A percentile compares a stretch with the other conserved stretches of the same genome.
Evolutionary conservation across 1,140 invertebrate genomes (phyloP).

Genomic region (Bactericera cockerelli): DNA sequence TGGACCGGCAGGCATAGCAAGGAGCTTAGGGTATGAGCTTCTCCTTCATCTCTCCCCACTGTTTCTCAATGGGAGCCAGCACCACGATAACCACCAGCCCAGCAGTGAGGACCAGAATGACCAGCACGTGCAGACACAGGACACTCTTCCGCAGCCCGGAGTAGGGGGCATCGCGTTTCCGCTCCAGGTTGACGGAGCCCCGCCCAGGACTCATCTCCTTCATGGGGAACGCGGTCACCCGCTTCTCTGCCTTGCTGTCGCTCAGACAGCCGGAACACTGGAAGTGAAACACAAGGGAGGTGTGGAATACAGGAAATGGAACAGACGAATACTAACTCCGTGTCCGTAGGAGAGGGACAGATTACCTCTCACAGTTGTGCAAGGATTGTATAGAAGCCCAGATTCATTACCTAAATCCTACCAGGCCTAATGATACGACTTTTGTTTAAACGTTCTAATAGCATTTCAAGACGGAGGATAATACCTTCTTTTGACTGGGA

Average conservation of each 20-base stretch:
- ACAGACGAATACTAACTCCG: not conserved
- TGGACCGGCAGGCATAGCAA: too few species aligned
- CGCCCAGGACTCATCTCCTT: conserved; percentile 52
- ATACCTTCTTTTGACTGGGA: too few species aligned
- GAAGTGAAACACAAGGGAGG: too few species aligned
- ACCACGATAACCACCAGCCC: conserved; percentile 53
- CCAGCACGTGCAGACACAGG: conserved; percentile 52
- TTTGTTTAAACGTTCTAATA: too few species aligned
- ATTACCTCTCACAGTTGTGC: not conserved
- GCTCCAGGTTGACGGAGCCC: conserved; percentile 38
- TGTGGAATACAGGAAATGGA: not conserved
- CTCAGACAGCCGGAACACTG: conserved; percentile 56
- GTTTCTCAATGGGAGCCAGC: conserved; percentile 48
- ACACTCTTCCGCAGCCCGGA: conserved; percentile 52
- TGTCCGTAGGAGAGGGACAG: not conserved
- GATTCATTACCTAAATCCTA: not conserved
- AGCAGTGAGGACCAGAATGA: conserved; percentile 42
- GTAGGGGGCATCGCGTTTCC: conserved; percentile 58
- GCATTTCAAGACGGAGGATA: too few species aligned
- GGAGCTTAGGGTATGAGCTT: not conserved
- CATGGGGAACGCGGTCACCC: conserved; percentile 67
- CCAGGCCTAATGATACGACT: too few species aligned
- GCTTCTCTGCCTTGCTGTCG: conserved; percentile 48
- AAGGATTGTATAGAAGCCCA: not conserved
- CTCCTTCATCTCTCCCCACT: not conserved